These are phyloP conservation scores for Euwallacea fornicatus DNA, from an alignment of 1,140 invertebrate genomes.

Conservation along the genomic window DNA sequence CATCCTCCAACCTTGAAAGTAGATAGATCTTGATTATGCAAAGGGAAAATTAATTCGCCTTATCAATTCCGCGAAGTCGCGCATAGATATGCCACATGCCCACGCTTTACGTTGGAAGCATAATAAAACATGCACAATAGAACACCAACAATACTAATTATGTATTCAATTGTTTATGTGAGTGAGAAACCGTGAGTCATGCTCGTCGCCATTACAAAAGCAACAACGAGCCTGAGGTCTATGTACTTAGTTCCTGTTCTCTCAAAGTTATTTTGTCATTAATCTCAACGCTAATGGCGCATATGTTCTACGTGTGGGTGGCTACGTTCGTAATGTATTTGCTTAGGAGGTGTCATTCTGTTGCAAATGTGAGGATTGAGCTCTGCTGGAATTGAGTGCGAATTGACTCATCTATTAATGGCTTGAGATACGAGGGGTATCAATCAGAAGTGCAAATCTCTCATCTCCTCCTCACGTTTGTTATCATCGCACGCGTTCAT, in stretches of 20 bases:
- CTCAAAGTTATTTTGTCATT: slow-evolving; percentile 3
- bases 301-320: no score
- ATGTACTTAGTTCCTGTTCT: slow-evolving; percentile 3
- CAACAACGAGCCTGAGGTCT: not conserved
- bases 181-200: not conserved
- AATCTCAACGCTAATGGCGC: not conserved
- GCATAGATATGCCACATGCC: not conserved
- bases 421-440: no score
- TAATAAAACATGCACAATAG: not conserved
- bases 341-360: no score
- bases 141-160: slow-evolving; percentile 6
- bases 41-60: not conserved
- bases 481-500: no score
- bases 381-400: no score
- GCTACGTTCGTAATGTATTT: no score
- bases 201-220: slow-evolving; percentile 2
- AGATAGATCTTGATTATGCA: not conserved
- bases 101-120: not conserved
- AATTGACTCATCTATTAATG: no score
- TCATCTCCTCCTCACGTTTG: no score
- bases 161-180: slow-evolving; percentile 3
- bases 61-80: not conserved
- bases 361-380: no score
- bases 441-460: no score
- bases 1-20: not conserved